Conservation (phyloP, 2,113 vertebrate species). For the Synodontis membranacea region DNA sequence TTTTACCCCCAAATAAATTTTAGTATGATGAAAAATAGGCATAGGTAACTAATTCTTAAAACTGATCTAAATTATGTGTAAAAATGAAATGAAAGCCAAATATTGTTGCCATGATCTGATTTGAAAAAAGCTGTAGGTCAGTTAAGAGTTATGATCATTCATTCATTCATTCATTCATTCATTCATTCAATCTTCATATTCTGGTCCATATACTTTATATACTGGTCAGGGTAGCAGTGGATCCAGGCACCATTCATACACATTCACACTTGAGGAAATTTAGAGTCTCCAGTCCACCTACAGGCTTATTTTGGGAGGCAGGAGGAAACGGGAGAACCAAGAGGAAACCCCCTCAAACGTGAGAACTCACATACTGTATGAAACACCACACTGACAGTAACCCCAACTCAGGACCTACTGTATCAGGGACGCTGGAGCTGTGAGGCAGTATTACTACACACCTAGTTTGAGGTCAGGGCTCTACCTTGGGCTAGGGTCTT, state of each 20-base stretch:
- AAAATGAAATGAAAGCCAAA: background rate
- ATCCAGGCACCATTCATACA: background rate
- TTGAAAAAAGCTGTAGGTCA: background rate
- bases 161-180: background rate
- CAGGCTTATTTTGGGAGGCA: background rate
- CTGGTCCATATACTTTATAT: too few species aligned
- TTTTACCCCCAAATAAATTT: background rate
- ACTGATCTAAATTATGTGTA: background rate
- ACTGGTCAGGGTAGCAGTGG: background rate
- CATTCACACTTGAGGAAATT: background rate
- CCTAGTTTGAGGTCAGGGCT: background rate
- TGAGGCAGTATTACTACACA: background rate
- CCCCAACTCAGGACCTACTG: background rate
- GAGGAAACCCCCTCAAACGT: background rate
- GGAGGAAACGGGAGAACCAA: background rate
- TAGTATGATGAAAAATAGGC: background rate
- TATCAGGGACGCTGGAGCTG: background rate
- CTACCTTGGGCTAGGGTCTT: background rate
- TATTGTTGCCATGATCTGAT: background rate
- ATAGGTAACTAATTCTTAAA: background rate
- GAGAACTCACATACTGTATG: background rate
- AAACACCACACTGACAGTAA: background rate
- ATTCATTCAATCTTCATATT: too few species aligned
- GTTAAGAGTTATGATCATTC: background rate
- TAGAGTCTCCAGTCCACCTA: background rate